Conservation (phyloP, 2,797 vertebrate species). For the Percopsis omiscomaycus region DNA sequence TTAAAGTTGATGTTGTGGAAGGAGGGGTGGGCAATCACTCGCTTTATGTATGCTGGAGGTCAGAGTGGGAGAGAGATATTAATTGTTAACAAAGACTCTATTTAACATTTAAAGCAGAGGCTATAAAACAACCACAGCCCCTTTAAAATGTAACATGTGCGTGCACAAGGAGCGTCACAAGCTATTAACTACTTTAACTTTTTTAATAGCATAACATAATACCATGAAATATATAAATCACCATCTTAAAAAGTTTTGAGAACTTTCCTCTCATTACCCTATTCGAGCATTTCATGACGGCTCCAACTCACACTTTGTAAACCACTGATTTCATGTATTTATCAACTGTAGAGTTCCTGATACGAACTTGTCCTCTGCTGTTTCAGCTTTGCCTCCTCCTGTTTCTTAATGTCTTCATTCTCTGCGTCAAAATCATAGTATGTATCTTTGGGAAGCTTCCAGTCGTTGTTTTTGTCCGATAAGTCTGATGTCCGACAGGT, state of each 20-base stretch:
- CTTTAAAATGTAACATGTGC: no score
- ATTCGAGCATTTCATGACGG: no score
- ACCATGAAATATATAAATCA: background rate
- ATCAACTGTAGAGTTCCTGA: background rate
- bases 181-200: no score
- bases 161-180: no score
- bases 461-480: constrained; percentile 88
- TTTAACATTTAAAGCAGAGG: background rate
- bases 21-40: constrained; percentile 90
- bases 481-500: constrained; percentile 88
- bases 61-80: background rate
- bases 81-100: background rate
- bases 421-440: constrained; percentile 88
- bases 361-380: constrained; percentile 87
- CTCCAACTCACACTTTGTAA: no score
- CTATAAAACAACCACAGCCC: no score
- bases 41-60: constrained; percentile 84
- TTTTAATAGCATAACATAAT: background rate
- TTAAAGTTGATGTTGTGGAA: constrained; percentile 94
- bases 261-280: no score
- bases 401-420: constrained; percentile 83
- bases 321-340: background rate
- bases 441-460: constrained; percentile 88
- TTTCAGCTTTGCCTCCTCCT: constrained; percentile 86
- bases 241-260: no score